Percentiles rank a stretch among this genome's conserved stretches.
Evolutionary conservation across 1,140 invertebrate species (phyloP).

Genomic region (Sweltsa coloradensis): DNA sequence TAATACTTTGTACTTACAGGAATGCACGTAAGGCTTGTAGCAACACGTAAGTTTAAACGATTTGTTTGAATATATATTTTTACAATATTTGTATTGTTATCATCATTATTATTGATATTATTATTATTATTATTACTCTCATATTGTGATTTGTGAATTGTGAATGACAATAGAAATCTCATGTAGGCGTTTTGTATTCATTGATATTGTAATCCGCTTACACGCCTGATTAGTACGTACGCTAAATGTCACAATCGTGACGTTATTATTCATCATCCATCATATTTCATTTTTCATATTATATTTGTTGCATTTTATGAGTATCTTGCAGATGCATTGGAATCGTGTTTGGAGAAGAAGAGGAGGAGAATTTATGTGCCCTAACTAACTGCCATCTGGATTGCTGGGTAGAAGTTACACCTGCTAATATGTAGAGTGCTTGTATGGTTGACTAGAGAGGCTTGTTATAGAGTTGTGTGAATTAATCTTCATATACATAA

Average conservation of each 20-base stretch:
- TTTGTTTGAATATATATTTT: not conserved
- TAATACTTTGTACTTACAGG: too few species aligned
- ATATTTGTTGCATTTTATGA: not conserved
- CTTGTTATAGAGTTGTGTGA: not conserved
- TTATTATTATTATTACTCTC: not conserved
- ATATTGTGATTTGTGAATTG: not conserved
- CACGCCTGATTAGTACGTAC: not conserved
- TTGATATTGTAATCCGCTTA: too few species aligned
- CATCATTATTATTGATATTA: not conserved
- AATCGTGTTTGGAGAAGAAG: not conserved
- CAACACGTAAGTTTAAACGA: too few species aligned
- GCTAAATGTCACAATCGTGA: not conserved
- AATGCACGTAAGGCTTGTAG: too few species aligned
- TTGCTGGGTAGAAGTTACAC: not conserved
- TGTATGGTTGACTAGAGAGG: not conserved
- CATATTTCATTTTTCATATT: not conserved
- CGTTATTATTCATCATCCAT: not conserved
- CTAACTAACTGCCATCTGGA: not conserved
- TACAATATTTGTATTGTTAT: not conserved
- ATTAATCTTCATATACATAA: too few species aligned
- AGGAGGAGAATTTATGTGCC: not conserved
- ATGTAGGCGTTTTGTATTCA: not conserved
- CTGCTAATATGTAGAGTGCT: not conserved
- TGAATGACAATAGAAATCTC: not conserved
- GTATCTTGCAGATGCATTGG: not conserved